Base-by-base conservation (phyloP, 1,140 invertebrate species). In the Philopotamus ludificatus region DNA sequence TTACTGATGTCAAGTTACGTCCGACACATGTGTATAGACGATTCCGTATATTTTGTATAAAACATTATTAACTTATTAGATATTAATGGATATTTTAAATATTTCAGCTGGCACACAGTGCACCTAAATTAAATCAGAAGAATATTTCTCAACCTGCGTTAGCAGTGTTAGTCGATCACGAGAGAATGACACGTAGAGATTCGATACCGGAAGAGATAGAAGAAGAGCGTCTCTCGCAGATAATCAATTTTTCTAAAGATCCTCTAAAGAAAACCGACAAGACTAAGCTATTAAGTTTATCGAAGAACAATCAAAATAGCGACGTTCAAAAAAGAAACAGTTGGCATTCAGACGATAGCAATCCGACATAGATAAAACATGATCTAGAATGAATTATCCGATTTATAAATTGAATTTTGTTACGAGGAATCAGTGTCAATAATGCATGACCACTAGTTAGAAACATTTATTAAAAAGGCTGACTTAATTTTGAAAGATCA, bases 111-210 rank as follows among this genome's bases (percentile, higher is more conserved):
- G 82, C 83, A 59, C 81, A 84, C 72, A 84, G 82, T 74, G 83
- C 83, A n/a, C 83, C 83, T 54, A 85, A 85, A 72, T 74, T 83
- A 53, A 82, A 79, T 71, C 82, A 83, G 73, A 76, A 78, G 49
- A 84, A 82, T 72, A 84, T 84, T 68, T 84, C 82, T 1, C 83
- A 84, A 65, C 83, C 83, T 22, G 79, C 77, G 18, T 74, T 85
- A 4, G 76, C 79, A 51, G 76, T 75, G 44, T 72, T 79, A 23
- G 74, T 79, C 21, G 71, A 78, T 42, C 76, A 79, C 73, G 77
- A 78, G 67, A 77, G 76, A 42, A 70, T 66, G 53, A 26, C 68
- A 21, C 76, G 79, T 3, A 72, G 80, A 1, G 79, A 81, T 64
- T 82, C 80, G 16, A 82, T 82, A 23, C 79, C 80, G 0, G 79